phyloP scores from a whole-genome alignment of 2,797 vertebrate genomes.

The Meriones psammophilus region DNA sequence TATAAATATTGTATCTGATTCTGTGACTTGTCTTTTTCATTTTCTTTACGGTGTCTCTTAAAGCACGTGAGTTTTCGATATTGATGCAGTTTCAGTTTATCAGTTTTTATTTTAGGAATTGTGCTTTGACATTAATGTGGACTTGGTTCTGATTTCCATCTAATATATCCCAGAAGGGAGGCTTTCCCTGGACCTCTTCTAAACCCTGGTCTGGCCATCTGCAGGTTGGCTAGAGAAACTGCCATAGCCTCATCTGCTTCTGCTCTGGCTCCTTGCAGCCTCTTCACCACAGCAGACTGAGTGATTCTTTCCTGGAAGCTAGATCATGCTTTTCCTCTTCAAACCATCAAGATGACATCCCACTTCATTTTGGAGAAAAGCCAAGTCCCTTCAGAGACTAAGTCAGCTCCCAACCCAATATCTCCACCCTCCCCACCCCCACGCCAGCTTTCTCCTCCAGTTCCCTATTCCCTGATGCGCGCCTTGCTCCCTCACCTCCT shows the following conservation, averaged over 20 bases:
- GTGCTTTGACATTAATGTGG: slow-evolving; percentile 11
- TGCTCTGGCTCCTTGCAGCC: not conserved
- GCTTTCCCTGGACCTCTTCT: not conserved
- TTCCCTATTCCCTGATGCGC: not conserved
- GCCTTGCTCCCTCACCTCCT: not conserved
- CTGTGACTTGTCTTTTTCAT: slow-evolving; percentile 48
- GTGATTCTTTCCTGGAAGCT: slow-evolving; percentile 19
- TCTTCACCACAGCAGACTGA: not conserved
- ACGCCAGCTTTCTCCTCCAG: not conserved
- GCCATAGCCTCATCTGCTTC: not conserved
- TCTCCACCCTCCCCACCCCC: not conserved
- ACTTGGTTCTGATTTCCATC: not conserved
- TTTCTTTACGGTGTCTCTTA: slow-evolving; percentile 37
- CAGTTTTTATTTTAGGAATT: slow-evolving; percentile 37
- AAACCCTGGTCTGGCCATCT: not conserved
- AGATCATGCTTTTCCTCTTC: slow-evolving; percentile 56
- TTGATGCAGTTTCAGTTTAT: slow-evolving; percentile 18
- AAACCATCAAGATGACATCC: slow-evolving; percentile 43
- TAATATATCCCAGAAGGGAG: slow-evolving; percentile 7
- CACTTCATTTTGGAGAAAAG: slow-evolving; percentile 50
- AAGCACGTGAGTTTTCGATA: slow-evolving; percentile 40
- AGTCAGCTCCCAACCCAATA: not conserved
- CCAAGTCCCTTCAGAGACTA: slow-evolving; percentile 11
- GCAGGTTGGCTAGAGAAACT: not conserved
- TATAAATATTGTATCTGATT: slow-evolving; percentile 64